Evolutionary conservation across 2,797 vertebrate species (phyloP).

Genomic region (Hoplostethus atlanticus): DNA sequence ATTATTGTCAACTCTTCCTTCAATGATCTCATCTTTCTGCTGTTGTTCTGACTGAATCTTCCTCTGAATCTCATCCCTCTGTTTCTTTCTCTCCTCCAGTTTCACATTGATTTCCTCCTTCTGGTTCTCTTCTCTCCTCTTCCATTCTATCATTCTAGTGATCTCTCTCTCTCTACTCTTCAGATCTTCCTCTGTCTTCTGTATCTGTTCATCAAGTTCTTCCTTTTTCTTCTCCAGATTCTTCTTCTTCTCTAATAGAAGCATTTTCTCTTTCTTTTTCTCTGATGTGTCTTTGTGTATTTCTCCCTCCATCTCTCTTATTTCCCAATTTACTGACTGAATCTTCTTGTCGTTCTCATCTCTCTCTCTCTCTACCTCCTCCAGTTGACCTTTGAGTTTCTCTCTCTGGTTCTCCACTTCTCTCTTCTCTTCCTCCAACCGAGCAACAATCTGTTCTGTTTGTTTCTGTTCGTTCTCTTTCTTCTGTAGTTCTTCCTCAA

Average conservation of each 20-base stretch:
- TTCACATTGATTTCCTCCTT: neutral
- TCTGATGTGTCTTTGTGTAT: neutral
- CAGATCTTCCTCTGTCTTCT: accelerated
- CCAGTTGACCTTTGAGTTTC: neutral
- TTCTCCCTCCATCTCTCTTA: neutral
- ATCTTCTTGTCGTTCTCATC: neutral
- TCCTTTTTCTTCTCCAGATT: neutral
- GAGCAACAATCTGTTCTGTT: too few species aligned
- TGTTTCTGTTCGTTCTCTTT: neutral
- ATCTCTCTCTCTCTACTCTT: accelerated
- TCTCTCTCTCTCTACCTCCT: neutral
- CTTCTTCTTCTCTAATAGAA: too few species aligned
- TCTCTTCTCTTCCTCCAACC: too few species aligned
- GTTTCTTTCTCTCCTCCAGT: accelerated
- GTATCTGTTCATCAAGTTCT: neutral
- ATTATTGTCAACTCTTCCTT: too few species aligned
- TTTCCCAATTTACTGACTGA: neutral
- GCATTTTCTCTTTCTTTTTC: too few species aligned
- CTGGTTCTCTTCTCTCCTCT: accelerated
- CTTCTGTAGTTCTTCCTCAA: neutral
- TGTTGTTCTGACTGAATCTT: accelerated
- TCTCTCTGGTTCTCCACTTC: neutral
- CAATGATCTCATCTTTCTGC: too few species aligned
- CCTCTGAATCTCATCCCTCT: too few species aligned
- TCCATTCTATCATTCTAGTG: accelerated